Evolutionary conservation across 2,888 invertebrate species (phyloP), one percentile per base, ranked within the genome.

Genomic region (Acanthoscelides obtectus): DNA sequence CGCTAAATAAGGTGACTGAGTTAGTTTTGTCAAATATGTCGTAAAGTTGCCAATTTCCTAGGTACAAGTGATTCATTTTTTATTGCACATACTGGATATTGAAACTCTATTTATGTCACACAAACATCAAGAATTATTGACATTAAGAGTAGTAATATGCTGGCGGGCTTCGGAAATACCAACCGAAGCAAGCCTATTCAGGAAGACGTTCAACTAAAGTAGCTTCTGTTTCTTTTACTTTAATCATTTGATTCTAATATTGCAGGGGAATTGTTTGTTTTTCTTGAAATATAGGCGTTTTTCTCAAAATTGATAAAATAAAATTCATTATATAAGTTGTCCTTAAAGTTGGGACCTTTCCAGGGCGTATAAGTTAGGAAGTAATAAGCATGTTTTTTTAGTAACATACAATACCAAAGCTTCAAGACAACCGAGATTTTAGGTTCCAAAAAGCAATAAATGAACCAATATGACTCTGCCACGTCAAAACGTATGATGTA

Each of bases 131-230:
- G 76, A 71, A 72, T 77, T 78, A 80, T 79, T 78, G 77, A 79
- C 79, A 78, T 78, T 76, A 70, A 78, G 76, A 76, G 73, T 74
- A 76, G 75, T 77, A 75, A 74, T 22, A 76, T 75, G 76, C 71
- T 73, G 75, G 77, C 75, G 76, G 73, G 75, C 73, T 70, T 73
- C 71, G 72, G 71, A 73, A 71, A 74, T 78, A 77, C 77, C 78
- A 78, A 79, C 81, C 79, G 81, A 79, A 81, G 80, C 80, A 76
- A 80, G 80, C 80, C 81, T 76, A 79, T 78, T n/a, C 78, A 81
- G 84, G 84, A 84, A 84, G 84, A 84, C 84, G 80, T 82, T 81
- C 75, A 84, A 83, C 83, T 82, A 83, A 83, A 82, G 76, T 78
- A 76, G 77, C 45, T 45, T 45, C 17, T 45, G 1, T 45, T 12